phyloP scores from a whole-genome alignment of 2,113 vertebrate genomes.

The Pomatostomus ruficeps region DNA sequence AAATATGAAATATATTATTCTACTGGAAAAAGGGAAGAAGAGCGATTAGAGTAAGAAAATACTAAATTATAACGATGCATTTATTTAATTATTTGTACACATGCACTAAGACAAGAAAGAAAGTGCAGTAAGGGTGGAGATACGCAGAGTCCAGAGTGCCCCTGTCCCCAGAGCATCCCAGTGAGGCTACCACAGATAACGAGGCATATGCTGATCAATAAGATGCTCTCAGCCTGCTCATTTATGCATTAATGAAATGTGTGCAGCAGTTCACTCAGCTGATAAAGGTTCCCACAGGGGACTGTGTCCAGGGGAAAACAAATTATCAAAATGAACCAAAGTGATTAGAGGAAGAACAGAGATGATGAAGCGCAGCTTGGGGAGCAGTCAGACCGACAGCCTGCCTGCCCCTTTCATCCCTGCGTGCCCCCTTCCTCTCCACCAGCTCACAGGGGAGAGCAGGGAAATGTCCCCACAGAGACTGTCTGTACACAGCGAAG shows the following conservation, averaged over 20 bases:
- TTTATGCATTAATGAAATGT: conserved; percentile 41
- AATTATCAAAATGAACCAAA: conserved; percentile 1
- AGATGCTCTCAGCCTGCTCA: conserved; percentile 9
- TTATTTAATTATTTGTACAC: not conserved
- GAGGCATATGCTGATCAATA: conserved; percentile 18
- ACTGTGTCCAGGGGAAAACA: conserved; percentile 12
- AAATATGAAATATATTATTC: not conserved
- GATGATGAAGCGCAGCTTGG: not conserved
- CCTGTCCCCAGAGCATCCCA: not conserved
- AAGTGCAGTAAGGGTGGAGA: not conserved
- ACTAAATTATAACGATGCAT: not conserved
- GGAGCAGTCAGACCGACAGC: not conserved
- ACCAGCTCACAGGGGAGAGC: not conserved
- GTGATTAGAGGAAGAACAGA: not conserved
- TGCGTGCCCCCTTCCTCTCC: not conserved
- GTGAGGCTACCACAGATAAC: not conserved
- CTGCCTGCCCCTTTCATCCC: not conserved
- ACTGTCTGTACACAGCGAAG: not conserved
- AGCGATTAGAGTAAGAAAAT: not conserved
- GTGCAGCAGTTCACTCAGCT: conserved; percentile 28
- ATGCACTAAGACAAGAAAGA: not conserved
- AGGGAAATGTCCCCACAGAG: not conserved
- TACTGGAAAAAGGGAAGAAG: not conserved
- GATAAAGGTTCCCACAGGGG: conserved; percentile 27
- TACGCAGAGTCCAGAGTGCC: not conserved